Evolutionary conservation across 2,888 invertebrate species (phyloP).

Genomic region (Drosophila paranaensis): DNA sequence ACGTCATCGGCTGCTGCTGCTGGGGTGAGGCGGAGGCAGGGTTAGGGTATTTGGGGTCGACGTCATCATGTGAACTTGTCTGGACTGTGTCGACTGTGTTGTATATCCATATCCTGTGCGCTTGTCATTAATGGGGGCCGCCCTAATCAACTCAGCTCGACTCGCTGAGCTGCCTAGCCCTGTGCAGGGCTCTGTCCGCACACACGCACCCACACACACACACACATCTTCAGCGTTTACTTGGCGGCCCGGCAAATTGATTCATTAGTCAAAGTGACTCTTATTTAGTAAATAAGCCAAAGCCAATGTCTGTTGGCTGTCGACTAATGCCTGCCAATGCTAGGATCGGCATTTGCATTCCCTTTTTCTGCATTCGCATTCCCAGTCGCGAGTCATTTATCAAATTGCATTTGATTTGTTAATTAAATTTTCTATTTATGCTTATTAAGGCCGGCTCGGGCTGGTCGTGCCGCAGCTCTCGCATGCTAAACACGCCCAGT

Average conservation of each 20-base stretch:
- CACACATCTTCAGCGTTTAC: constrained; percentile 61
- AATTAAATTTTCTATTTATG: constrained; percentile 78
- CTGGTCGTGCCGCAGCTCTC: constrained; percentile 47
- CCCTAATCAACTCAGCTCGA: constrained; percentile 61
- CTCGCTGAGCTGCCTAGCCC: not conserved
- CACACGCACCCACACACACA: too few relatives aligned
- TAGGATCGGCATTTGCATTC: constrained; percentile 46
- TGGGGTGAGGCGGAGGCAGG: not conserved
- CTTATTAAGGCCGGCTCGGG: constrained; percentile 64
- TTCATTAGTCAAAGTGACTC: constrained; percentile 82
- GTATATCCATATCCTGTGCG: constrained; percentile 72
- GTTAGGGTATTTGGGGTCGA: constrained; percentile 38
- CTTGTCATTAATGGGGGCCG: constrained; percentile 68
- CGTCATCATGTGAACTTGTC: constrained; percentile 71
- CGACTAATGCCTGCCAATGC: constrained; percentile 22
- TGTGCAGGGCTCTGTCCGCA: constrained; percentile 1
- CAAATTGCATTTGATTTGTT: constrained; percentile 80
- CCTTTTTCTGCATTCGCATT: constrained; percentile 20
- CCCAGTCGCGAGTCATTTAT: constrained; percentile 60
- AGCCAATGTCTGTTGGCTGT: constrained; percentile 20
- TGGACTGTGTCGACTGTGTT: constrained; percentile 41
- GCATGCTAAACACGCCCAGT: constrained; percentile 71
- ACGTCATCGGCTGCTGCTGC: constrained; percentile 47
- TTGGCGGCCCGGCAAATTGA: constrained; percentile 77
- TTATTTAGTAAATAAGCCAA: constrained; percentile 70